Conservation (phyloP, 2,797 vertebrate species). For the Diplodus puntazzo region DNA sequence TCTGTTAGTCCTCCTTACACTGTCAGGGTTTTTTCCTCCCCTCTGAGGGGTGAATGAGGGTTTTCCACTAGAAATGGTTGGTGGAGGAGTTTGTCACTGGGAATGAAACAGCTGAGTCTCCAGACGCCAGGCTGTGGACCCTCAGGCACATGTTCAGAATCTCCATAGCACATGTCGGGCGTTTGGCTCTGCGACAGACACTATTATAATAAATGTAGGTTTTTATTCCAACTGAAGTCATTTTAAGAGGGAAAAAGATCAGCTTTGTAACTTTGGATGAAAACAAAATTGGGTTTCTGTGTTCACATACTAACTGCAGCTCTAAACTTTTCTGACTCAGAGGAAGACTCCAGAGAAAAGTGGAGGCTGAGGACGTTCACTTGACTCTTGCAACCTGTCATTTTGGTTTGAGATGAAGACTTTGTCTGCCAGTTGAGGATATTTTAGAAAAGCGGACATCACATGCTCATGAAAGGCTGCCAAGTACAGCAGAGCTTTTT, state of each 20-base stretch:
- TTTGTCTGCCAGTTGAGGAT: conserved; percentile 45
- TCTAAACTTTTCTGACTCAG: conserved; percentile 2
- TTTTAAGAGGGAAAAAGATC: background rate
- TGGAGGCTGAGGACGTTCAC: background rate
- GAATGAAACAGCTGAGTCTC: conserved; percentile 1
- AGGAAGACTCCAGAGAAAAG: conserved; percentile 3
- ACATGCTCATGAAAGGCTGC: conserved; percentile 36
- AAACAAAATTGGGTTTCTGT: background rate
- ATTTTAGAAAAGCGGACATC: conserved; percentile 35
- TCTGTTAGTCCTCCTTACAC: background rate
- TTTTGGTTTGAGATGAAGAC: conserved; percentile 50
- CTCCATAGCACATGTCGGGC: background rate
- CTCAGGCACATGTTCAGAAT: background rate
- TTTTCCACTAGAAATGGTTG: background rate
- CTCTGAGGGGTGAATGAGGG: background rate
- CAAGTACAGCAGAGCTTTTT: conserved; percentile 6
- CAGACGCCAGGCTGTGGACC: background rate
- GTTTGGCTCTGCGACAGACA: no score
- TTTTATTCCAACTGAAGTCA: background rate
- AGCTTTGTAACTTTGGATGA: no score
- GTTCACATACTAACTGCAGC: background rate
- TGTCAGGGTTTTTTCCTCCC: background rate
- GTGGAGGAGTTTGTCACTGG: background rate
- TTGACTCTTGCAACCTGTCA: conserved; percentile 4
- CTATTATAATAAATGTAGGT: background rate